A percentile compares a stretch with the other conserved stretches of the same genome.
Evolutionary conservation across 2,888 invertebrate genomes (phyloP).

Genomic region (Pheosia gnoma): DNA sequence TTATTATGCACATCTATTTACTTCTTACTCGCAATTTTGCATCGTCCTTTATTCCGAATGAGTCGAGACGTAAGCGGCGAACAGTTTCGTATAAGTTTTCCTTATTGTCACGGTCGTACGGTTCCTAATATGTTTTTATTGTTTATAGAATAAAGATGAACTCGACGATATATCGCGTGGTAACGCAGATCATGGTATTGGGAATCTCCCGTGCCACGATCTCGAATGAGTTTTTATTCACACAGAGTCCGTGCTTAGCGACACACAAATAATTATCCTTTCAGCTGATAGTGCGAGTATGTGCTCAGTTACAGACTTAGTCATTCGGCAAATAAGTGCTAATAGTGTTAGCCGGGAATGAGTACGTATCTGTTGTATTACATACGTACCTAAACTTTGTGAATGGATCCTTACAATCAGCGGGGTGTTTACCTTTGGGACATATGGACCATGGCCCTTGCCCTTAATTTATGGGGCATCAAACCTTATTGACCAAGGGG

Average conservation of each 20-base stretch:
- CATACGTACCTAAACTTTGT: too few species aligned
- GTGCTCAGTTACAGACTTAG: neutral
- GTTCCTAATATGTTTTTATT: slow-evolving; percentile 8
- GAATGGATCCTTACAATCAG: too few species aligned
- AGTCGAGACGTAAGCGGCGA: slow-evolving; percentile 25
- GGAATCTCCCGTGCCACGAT: neutral
- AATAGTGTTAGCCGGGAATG: too few species aligned
- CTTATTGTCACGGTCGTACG: slow-evolving; percentile 15
- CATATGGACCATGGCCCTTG: too few species aligned
- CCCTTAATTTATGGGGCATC: too few species aligned
- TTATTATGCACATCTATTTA: neutral
- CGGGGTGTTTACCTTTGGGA: too few species aligned
- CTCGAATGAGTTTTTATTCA: neutral
- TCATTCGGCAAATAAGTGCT: neutral
- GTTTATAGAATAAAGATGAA: slow-evolving; percentile 19
- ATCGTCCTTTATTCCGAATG: slow-evolving; percentile 14
- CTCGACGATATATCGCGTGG: slow-evolving; percentile 10
- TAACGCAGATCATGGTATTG: neutral
- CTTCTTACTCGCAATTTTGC: neutral
- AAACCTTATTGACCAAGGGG: too few species aligned
- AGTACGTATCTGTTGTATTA: too few species aligned
- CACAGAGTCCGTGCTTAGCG: neutral
- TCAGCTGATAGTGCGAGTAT: neutral
- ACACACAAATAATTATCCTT: neutral
- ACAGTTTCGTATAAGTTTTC: slow-evolving; percentile 32